phyloP scores from a whole-genome alignment of 2,888 invertebrate species.

The Chromoteleia sp. region DNA sequence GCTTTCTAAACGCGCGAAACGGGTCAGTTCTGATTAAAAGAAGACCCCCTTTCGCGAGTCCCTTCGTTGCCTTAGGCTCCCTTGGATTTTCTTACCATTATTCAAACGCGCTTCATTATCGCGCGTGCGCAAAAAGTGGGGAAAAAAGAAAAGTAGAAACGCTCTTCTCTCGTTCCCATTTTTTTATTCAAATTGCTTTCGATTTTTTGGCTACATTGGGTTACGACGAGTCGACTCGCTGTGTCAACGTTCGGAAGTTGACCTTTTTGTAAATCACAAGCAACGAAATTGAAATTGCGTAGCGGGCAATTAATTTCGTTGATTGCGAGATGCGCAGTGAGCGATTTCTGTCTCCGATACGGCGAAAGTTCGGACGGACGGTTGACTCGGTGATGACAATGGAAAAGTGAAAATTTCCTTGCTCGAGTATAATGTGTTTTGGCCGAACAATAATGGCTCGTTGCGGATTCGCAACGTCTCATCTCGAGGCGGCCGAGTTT shows the following conservation, averaged over 20 bases:
- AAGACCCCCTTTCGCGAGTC: constrained; percentile 50
- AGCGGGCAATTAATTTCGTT: constrained; percentile 32
- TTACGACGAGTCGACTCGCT: too few species aligned
- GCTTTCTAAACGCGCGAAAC: constrained; percentile 79
- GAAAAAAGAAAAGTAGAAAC: too few species aligned
- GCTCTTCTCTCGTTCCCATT: constrained; percentile 21
- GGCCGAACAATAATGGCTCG: constrained; percentile 40
- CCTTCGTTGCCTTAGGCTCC: constrained; percentile 63
- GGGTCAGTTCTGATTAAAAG: constrained; percentile 65
- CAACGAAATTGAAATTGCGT: constrained; percentile 33
- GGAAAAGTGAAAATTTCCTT: constrained; percentile 76
- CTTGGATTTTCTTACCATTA: constrained; percentile 58
- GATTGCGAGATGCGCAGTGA: constrained; percentile 35
- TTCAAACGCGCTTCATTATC: constrained; percentile 46
- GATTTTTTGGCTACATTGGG: not conserved
- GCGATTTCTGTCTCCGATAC: constrained; percentile 36
- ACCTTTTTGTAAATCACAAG: constrained; percentile 2
- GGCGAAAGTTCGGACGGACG: constrained; percentile 74
- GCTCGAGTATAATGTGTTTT: constrained; percentile 42
- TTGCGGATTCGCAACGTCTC: not conserved
- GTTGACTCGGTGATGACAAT: constrained; percentile 73
- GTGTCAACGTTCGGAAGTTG: too few species aligned
- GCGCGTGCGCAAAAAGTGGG: not conserved
- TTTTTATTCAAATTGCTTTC: constrained; percentile 21
- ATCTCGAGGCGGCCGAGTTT: constrained; percentile 14